phyloP scores from a whole-genome alignment of 2,113 vertebrate genomes.

The Pelmatolapia mariae region DNA sequence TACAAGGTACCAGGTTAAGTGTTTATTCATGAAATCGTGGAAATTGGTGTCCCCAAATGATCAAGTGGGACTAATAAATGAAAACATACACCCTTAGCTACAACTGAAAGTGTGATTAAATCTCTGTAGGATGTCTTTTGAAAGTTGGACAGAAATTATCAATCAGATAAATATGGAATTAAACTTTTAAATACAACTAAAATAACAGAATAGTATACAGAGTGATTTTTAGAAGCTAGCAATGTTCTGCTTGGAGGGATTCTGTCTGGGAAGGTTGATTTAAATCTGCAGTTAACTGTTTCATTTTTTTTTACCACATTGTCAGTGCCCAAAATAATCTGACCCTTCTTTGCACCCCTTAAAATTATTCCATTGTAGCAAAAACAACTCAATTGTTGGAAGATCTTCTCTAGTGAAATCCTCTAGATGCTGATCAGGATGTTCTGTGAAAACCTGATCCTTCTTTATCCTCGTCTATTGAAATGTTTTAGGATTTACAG shows the following conservation, averaged over 20 bases:
- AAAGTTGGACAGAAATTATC: not conserved
- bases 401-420: not conserved
- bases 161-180: not conserved
- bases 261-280: not conserved
- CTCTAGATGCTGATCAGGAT: not conserved
- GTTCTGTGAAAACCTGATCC: not conserved
- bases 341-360: not conserved
- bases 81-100: not conserved
- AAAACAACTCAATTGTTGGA: not conserved
- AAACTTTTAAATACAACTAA: not conserved
- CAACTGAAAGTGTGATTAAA: not conserved
- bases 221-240: not conserved
- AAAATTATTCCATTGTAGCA: not conserved
- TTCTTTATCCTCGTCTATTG: not conserved
- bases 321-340: not conserved
- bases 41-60: not conserved
- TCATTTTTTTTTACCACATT: not conserved
- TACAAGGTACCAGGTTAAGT: not conserved
- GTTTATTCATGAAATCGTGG: not conserved
- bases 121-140: not conserved
- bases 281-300: not conserved
- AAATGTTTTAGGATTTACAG: not conserved
- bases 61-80: not conserved
- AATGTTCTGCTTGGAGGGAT: not conserved
- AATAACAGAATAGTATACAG: not conserved